Base-by-base conservation (phyloP, 2,797 vertebrate species). In the Telmatherina bonti region DNA sequence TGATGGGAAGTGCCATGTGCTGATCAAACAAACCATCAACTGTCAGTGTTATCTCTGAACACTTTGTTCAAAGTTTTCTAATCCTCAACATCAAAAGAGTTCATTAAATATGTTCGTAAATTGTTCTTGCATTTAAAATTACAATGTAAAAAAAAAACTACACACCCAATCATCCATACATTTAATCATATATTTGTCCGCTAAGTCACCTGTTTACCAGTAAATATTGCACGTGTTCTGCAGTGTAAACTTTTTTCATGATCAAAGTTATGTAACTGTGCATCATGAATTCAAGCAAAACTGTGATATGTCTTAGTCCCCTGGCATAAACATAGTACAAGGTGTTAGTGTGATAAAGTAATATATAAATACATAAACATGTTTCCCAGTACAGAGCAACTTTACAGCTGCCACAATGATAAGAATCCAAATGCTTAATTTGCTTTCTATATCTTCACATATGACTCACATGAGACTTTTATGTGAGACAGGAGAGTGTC, bases 21-120 rank as follows among this genome's bases (percentile, higher is more conserved):
- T 5, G 58, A 76, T 77, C 72, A 85, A 85, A 47, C 62, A 60
- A 55, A 56, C 45, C 33, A 54, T 52, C 1, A 47, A 55, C 59
- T 61, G 76, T 66, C 64, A 54, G 52, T 16, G 1, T 47, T 67
- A 43, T 55, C 16, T 45, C 33, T 41, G 7, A 55, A 18, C n/a
- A 15, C 3, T 51, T 38, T 5, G 11, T 36, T 54, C 15, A 54
- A 26, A 38, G 8, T 30, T 24, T 38, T 56, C 4, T 27, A 22
- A 27, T n/a, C 45, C 29, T 47, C 27, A 36, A 24, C 2, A 7
- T 60, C 13, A 76, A 24, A 35, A 5, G 7, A 59, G 41, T 43
- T 16, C n/a, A 66, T 66, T 10, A 29, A 62, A 27, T 13, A 26
- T 27, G 13, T 27, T 27, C 4, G 8, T 10, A 49, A 45, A 45